Percentiles rank a stretch among this genome's conserved stretches.
Conservation (phyloP, 2,888 invertebrate species). For the Dyspetes luteomarginatus region DNA sequence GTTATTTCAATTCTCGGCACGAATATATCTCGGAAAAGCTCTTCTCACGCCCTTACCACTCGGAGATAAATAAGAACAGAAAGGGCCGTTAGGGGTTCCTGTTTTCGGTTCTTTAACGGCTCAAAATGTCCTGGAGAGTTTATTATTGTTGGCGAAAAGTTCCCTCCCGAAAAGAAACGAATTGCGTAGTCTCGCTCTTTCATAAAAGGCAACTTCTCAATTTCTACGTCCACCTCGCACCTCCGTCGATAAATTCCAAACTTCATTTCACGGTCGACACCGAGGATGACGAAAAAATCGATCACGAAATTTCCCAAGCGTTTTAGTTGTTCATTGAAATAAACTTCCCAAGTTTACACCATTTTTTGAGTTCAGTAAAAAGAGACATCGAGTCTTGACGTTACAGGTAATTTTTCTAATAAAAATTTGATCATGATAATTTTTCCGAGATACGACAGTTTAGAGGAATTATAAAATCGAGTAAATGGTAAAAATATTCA, state of each 20-base stretch:
- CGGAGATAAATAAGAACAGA: conserved; percentile 28
- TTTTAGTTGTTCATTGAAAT: too few relatives aligned
- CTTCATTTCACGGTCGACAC: too few relatives aligned
- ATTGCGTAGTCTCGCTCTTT: background rate
- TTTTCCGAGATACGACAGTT: too few relatives aligned
- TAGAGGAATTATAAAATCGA: too few relatives aligned
- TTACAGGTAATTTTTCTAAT: too few relatives aligned
- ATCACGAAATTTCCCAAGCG: too few relatives aligned
- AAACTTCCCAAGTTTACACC: too few relatives aligned
- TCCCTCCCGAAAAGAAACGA: background rate
- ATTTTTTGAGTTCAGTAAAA: too few relatives aligned
- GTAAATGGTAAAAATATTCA: too few relatives aligned
- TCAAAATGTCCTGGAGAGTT: background rate
- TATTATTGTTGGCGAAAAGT: background rate
- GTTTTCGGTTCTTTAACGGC: conserved; percentile 10
- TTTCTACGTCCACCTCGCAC: background rate
- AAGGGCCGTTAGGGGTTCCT: background rate
- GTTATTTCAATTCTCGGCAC: conserved; percentile 56
- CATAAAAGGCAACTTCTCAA: background rate
- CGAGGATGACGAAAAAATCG: too few relatives aligned
- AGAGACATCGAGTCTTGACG: too few relatives aligned
- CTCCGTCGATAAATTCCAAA: background rate
- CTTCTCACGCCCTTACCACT: background rate
- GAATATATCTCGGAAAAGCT: conserved; percentile 45
- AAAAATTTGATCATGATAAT: too few relatives aligned